phyloP scores from a whole-genome alignment of 2,888 invertebrate genomes.

The Stratiomys singularior region DNA sequence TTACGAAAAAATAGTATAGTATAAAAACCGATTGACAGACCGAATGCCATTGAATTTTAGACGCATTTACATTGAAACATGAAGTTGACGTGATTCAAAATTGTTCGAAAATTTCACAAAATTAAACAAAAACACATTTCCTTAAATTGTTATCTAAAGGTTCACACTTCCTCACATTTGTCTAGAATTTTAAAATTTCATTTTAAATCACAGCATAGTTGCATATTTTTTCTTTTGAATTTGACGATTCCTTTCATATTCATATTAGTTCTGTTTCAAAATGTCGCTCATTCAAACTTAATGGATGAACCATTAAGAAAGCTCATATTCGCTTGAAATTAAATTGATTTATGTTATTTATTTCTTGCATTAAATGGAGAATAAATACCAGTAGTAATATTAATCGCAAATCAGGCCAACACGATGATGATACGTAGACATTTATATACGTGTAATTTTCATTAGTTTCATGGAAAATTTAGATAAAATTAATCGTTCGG shows the following conservation, averaged over 20 bases:
- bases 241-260: neutral
- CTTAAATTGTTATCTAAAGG: neutral
- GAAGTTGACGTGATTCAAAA: neutral
- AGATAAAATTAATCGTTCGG: too few relatives aligned
- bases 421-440: too few relatives aligned
- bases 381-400: slow-evolving; percentile 36
- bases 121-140: too few relatives aligned
- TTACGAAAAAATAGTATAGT: too few relatives aligned
- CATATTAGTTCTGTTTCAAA: neutral
- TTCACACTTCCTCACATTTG: neutral
- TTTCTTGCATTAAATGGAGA: neutral
- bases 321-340: too few relatives aligned
- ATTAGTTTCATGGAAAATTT: too few relatives aligned
- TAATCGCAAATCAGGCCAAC: neutral
- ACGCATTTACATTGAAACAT: neutral
- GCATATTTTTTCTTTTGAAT: slow-evolving; percentile 14
- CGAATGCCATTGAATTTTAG: neutral
- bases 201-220: slow-evolving; percentile 47
- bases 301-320: neutral
- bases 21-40: too few relatives aligned
- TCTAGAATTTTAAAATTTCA: neutral
- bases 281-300: neutral
- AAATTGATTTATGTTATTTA: too few relatives aligned
- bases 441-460: too few relatives aligned
- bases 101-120: too few relatives aligned